phyloP scores from a whole-genome alignment of 2,797 vertebrate species.

The Chloroceryle inda region DNA sequence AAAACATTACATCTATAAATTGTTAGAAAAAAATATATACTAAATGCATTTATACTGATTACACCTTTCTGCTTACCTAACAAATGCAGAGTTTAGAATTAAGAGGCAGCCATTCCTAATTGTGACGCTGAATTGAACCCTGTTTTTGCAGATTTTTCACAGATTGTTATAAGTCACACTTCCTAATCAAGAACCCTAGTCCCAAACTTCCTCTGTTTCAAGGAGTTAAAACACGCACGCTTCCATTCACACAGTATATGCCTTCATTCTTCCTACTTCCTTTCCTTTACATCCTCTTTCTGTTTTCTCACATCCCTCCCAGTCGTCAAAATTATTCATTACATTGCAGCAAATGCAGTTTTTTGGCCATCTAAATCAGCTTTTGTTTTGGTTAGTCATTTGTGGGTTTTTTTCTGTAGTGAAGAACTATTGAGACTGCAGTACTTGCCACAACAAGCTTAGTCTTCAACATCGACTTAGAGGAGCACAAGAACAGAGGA shows the following conservation, averaged over 20 bases:
- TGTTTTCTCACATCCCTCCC: not conserved
- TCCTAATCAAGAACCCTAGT: not conserved
- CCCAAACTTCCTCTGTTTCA: not conserved
- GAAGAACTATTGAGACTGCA: not conserved
- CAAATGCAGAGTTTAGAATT: not conserved
- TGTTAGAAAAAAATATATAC: not conserved
- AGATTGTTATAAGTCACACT: not conserved
- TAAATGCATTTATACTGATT: not conserved
- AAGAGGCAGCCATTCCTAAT: not conserved
- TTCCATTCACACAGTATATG: not conserved
- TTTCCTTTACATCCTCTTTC: not conserved
- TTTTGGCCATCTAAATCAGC: not conserved
- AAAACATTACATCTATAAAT: not conserved
- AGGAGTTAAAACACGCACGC: not conserved
- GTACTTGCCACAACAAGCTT: not conserved
- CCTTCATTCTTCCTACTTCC: not conserved
- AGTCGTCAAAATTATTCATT: not conserved
- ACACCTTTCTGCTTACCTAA: not conserved
- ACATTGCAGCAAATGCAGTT: not conserved
- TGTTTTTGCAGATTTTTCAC: not conserved
- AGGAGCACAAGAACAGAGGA: not conserved
- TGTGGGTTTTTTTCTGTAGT: not conserved
- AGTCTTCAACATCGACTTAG: not conserved
- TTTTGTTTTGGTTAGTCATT: not conserved
- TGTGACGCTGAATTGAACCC: not conserved